Evolutionary conservation across 2,113 vertebrate genomes (phyloP).

Genomic region (Onychostoma macrolepis): DNA sequence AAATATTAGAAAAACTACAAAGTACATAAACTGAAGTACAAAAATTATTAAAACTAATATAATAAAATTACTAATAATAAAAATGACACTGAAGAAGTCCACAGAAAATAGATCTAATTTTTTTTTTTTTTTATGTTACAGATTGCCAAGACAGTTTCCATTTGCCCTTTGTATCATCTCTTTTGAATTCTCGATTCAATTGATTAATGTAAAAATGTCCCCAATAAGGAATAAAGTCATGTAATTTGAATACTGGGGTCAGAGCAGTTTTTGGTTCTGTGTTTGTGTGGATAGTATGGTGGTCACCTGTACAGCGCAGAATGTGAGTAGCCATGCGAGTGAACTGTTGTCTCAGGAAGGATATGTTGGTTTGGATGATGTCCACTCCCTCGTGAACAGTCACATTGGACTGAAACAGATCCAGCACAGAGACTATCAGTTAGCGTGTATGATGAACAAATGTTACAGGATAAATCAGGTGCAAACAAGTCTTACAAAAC

Average conservation of each 20-base stretch:
- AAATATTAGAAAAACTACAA: too few species aligned
- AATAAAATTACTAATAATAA: not conserved
- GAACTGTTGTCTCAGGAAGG: conserved; percentile 89
- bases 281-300: too few species aligned
- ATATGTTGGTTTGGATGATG: conserved; percentile 85
- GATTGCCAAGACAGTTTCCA: too few species aligned
- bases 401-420: conserved; percentile 80
- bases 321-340: conserved; percentile 86
- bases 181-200: not conserved
- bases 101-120: too few species aligned
- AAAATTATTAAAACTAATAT: not conserved
- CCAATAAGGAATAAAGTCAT: not conserved
- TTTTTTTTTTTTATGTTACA: too few species aligned
- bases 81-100: too few species aligned
- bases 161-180: too few species aligned
- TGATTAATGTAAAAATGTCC: not conserved
- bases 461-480: not conserved
- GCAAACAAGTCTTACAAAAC: conserved; percentile 81
- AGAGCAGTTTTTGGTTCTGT: too few species aligned
- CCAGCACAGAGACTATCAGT: conserved; percentile 18
- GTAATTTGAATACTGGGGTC: too few species aligned
- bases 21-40: too few species aligned
- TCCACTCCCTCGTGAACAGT: conserved; percentile 85
- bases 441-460: not conserved
- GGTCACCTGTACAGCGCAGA: conserved; percentile 82